Conservation (phyloP, 2,113 vertebrate species). For the Mesocricetus auratus region DNA sequence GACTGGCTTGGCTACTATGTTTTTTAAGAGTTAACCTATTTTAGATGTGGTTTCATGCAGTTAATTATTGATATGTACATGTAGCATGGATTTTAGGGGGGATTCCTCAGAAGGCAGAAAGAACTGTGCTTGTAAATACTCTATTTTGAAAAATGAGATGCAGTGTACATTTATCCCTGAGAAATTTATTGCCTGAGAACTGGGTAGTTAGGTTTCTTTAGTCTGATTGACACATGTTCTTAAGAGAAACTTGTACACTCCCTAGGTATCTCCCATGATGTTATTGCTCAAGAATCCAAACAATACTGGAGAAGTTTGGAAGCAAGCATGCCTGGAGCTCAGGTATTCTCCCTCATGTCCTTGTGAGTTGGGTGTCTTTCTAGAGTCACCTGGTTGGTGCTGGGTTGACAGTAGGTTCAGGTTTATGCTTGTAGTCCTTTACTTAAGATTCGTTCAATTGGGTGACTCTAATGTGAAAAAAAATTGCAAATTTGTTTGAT, state of each 20-base stretch:
- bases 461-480: neutral
- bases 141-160: neutral
- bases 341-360: conserved; percentile 86
- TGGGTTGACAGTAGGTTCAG: neutral
- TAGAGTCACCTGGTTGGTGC: neutral
- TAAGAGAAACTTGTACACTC: conserved; percentile 47
- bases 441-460: neutral
- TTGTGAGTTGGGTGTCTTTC: neutral
- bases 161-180: no score
- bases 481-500: conserved; percentile 42
- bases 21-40: neutral
- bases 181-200: fast-evolving
- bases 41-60: neutral
- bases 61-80: neutral
- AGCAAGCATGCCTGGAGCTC: conserved; percentile 87
- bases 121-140: neutral
- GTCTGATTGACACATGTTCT: neutral
- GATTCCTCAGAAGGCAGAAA: neutral
- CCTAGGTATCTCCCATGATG: conserved; percentile 94
- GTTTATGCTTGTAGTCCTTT: neutral
- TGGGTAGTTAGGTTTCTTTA: neutral
- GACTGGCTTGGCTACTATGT: neutral
- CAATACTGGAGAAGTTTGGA: conserved; percentile 92
- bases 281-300: conserved; percentile 94
- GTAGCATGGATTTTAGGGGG: neutral